Evolutionary conservation across 1,140 invertebrate species (phyloP), one percentile per base, ranked within the genome.

Genomic region (Daktulosphaira vitifoliae): DNA sequence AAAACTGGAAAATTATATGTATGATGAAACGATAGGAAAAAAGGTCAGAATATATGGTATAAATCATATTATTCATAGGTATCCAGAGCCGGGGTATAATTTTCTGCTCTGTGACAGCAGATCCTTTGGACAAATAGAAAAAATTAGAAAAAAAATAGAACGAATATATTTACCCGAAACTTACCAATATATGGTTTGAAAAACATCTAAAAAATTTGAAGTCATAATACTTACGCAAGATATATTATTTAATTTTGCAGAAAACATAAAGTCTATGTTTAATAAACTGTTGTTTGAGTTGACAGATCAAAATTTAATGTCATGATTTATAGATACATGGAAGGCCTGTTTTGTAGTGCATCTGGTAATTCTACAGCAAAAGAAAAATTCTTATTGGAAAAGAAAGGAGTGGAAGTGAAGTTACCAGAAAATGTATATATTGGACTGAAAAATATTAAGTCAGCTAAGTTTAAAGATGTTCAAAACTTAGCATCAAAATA

Each of bases 241-340:
- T 52, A 52, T 52, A 16, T 33, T 52, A 52, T 20, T 52, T 6
- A 52, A 52, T 37, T 52, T 8, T 52, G 50, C 50, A 52, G 50
- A 52, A 7, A 8, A 52, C 15, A 13, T 2, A 2, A 51, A 51
- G 29, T 2, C n/a, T 2, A 1, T 51, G 1, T 33, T 33, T 33
- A 52, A 52, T 33, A 52, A 52, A 33, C 9, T 18, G 26, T 52
- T 13, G 37, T 29, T 37, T 33, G 37, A 33, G 37, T n/a, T 33
- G 37, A 52, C 3, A 52, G 15, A 20, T n/a, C 15, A 11, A 52
- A 20, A 52, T 52, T 52, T 52, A 33, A n/a, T 20, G 37, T 52
- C 20, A 20, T 52, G 37, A 15, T 4, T 15, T 37, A 53, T 20
- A 0, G 18, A 2, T 37, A 9, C 3, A 53, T 53, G 29, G 29